These are phyloP conservation scores for Tapera naevia DNA, from an alignment of 2,797 vertebrate species.

Conservation along the genomic window DNA sequence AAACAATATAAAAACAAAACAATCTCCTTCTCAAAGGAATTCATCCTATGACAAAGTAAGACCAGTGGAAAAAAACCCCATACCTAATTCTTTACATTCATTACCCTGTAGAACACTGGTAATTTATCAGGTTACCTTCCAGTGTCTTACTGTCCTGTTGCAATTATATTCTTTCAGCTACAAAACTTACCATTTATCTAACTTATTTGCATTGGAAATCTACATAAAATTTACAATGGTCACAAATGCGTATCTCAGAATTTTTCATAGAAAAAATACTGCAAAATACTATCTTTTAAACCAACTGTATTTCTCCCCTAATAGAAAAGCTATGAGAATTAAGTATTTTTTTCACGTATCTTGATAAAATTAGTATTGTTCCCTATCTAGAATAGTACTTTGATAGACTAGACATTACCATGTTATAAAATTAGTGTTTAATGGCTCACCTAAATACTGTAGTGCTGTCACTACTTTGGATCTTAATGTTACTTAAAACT, in stretches of 20 bases:
- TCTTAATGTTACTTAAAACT: not conserved
- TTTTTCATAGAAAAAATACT: constrained; percentile 19
- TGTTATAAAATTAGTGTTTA: not conserved
- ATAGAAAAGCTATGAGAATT: not conserved
- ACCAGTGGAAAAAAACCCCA: not conserved
- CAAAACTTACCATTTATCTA: not conserved
- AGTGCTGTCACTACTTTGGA: not conserved
- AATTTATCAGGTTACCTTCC: not conserved
- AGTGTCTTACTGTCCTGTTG: not conserved
- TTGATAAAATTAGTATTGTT: constrained; percentile 7
- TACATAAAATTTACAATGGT: not conserved
- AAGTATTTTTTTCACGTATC: not conserved
- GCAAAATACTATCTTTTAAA: constrained; percentile 17
- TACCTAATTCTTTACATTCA: not conserved
- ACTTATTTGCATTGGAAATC: not conserved
- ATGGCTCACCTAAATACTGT: not conserved
- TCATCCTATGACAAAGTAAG: not conserved
- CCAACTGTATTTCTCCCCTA: not conserved
- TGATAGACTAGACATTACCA: not conserved
- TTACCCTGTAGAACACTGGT: not conserved
- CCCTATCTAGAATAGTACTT: not conserved
- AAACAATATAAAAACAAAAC: not conserved
- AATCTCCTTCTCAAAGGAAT: not conserved
- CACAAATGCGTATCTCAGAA: not conserved
- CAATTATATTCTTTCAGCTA: not conserved